phyloP scores from a whole-genome alignment of 2,797 vertebrate species.

The Centropyge bicolor region DNA sequence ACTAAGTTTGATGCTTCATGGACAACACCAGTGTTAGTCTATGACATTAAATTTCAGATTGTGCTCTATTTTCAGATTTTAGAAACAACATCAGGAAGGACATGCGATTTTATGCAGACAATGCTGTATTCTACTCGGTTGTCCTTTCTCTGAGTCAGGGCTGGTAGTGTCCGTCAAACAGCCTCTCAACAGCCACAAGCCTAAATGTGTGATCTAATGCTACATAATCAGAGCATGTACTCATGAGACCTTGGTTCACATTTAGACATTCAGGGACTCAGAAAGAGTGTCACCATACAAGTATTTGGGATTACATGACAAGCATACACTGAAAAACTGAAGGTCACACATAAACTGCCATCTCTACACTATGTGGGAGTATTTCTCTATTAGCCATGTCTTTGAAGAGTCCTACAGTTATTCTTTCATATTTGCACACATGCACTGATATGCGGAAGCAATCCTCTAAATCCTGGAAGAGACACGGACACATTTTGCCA shows the following conservation, averaged over 20 bases:
- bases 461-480: not conserved
- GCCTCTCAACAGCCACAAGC: not conserved
- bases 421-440: not conserved
- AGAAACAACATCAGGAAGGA: not conserved
- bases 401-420: not conserved
- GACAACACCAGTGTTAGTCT: not conserved
- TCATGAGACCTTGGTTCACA: not conserved
- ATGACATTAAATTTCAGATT: not conserved
- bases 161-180: not conserved
- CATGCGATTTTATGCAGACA: not conserved
- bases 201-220: slow-evolving; percentile 6
- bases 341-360: no score
- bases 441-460: not conserved
- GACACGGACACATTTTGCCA: not conserved
- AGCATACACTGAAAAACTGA: not conserved
- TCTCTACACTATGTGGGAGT: no score
- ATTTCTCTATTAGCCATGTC: not conserved
- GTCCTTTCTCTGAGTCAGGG: slow-evolving; percentile 5
- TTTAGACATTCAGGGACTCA: not conserved
- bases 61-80: not conserved
- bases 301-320: not conserved
- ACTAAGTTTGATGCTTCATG: not conserved
- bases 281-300: not conserved
- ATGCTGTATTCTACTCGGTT: not conserved
- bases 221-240: not conserved